Evolutionary conservation across 2,797 vertebrate species (phyloP).

Genomic region (Siniperca obscura): DNA sequence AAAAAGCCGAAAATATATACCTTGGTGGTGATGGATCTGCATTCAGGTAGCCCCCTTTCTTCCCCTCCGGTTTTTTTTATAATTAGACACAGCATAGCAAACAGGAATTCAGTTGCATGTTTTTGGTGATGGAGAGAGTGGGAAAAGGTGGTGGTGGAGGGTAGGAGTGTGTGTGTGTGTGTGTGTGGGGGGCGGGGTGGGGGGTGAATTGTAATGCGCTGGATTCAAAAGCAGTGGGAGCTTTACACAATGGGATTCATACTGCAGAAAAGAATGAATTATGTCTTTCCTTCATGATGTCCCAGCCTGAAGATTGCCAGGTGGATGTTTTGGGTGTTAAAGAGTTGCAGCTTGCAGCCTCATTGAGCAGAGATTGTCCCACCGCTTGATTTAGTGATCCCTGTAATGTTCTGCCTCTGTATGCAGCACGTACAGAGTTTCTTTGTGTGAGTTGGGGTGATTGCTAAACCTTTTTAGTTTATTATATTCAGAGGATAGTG

Average conservation of each 20-base stretch:
- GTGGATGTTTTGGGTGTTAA: constrained; percentile 1
- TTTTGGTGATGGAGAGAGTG: constrained; percentile 29
- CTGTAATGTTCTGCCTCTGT: constrained; percentile 30
- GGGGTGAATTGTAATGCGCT: constrained; percentile 49
- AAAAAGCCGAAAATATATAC: neutral
- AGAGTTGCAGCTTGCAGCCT: constrained; percentile 50
- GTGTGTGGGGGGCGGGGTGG: too few relatives aligned
- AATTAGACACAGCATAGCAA: neutral
- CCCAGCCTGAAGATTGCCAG: neutral
- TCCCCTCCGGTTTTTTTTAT: neutral
- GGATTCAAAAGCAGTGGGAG: constrained; percentile 57
- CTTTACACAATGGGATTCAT: constrained; percentile 49
- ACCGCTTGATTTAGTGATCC: constrained; percentile 53
- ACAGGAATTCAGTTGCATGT: neutral
- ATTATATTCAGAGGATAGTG: neutral
- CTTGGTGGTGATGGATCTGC: constrained; percentile 50
- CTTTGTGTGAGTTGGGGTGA: constrained; percentile 33
- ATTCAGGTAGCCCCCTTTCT: constrained; percentile 59
- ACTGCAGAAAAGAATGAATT: constrained; percentile 43
- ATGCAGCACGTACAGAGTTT: constrained; percentile 56
- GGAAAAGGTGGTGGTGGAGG: constrained; percentile 29
- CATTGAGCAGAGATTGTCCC: constrained; percentile 44
- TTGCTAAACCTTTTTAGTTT: neutral
- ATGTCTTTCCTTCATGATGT: neutral
- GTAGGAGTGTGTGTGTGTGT: neutral